phyloP scores from a whole-genome alignment of 2,888 invertebrate genomes.

The Cylindroiulus punctatus region DNA sequence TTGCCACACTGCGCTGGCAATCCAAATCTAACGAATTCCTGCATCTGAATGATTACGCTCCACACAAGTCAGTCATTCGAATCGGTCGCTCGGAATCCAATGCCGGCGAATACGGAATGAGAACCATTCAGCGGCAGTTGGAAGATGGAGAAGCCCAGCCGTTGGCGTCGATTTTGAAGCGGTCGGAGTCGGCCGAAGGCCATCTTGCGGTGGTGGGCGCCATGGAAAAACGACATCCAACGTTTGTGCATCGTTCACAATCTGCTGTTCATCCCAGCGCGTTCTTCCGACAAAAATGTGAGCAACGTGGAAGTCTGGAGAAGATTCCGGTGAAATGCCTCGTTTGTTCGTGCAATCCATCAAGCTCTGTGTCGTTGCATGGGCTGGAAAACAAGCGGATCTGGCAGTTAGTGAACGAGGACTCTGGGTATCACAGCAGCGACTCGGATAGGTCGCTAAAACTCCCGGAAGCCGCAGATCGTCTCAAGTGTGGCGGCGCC shows the following conservation, averaged over 20 bases:
- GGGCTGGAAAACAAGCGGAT: neutral
- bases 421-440: constrained; percentile 37
- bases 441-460: neutral
- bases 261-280: neutral
- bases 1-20: neutral
- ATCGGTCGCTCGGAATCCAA: neutral
- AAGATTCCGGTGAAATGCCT: neutral
- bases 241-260: neutral
- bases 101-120: neutral
- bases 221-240: neutral
- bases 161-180: neutral
- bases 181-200: neutral
- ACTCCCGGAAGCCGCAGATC: neutral
- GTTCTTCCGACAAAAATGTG: neutral
- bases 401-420: neutral
- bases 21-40: neutral
- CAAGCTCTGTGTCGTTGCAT: neutral
- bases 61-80: neutral
- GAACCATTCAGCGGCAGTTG: no score
- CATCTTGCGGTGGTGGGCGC: neutral
- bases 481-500: neutral
- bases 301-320: neutral
- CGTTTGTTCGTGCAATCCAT: neutral
- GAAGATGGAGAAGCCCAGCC: neutral
- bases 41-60: neutral